A percentile compares a stretch with the other conserved stretches of the same genome.
Evolutionary conservation across 2,797 vertebrate species (phyloP).

Genomic region (Dendrocincla fuliginosa): DNA sequence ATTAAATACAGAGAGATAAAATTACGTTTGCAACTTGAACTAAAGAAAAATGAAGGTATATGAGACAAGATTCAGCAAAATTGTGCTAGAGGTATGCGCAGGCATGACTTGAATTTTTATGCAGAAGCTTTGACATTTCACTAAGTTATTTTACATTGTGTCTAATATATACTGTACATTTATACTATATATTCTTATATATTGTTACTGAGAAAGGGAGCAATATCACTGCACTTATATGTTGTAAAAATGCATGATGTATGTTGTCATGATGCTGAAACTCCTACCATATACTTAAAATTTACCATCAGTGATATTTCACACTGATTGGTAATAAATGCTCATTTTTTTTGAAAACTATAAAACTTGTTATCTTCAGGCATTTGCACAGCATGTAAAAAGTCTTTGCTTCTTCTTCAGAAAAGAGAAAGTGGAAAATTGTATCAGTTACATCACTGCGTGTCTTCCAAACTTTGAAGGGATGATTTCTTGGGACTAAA

Average conservation of each 20-base stretch:
- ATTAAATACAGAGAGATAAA: neutral
- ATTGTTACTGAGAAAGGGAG: conserved; percentile 45
- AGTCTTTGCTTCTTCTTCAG: conserved; percentile 5
- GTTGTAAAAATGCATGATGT: conserved; percentile 45
- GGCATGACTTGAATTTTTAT: conserved; percentile 38
- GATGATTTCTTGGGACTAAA: neutral
- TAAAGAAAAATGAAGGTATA: neutral
- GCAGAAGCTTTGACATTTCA: conserved; percentile 28
- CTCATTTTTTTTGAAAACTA: neutral
- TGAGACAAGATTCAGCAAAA: neutral
- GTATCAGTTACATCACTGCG: neutral
- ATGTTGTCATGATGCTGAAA: neutral
- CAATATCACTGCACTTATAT: conserved; percentile 22
- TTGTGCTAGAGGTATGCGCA: neutral
- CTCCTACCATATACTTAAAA: neutral
- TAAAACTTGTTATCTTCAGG: conserved; percentile 17
- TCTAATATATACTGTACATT: conserved; percentile 46
- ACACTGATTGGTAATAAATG: conserved; percentile 55
- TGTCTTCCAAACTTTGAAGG: neutral
- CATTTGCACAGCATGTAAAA: neutral
- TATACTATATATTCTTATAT: conserved; percentile 31
- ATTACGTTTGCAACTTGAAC: neutral
- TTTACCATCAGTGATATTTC: conserved; percentile 11
- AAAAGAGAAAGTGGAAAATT: neutral
- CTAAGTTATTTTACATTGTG: conserved; percentile 17